These are phyloP conservation scores for Mimumesa dahlbomi DNA, from an alignment of 2,888 invertebrate genomes.

Conservation along the genomic window DNA sequence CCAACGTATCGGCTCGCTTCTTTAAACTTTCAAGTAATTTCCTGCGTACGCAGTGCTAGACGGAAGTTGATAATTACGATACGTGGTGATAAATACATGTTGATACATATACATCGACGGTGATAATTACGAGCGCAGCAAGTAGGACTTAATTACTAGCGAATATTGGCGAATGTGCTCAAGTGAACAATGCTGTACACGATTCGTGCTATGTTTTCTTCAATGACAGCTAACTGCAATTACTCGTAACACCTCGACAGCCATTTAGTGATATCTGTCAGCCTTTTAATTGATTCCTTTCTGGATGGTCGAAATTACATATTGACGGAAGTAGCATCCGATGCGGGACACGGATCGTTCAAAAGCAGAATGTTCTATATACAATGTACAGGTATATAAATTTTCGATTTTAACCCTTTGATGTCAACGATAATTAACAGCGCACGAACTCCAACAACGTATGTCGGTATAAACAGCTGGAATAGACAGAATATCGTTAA, in stretches of 20 bases:
- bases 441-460: too few relatives aligned
- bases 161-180: constrained; percentile 18
- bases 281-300: not conserved
- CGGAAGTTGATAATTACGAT: too few relatives aligned
- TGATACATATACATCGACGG: not conserved
- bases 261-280: not conserved
- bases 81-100: too few relatives aligned
- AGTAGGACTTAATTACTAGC: constrained; percentile 2
- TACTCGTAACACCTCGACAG: not conserved
- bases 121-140: not conserved
- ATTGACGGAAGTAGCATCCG: too few relatives aligned
- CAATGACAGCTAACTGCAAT: constrained; percentile 3
- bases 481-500: too few relatives aligned
- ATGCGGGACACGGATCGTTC: not conserved
- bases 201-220: constrained; percentile 2
- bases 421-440: too few relatives aligned
- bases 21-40: too few relatives aligned
- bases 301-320: too few relatives aligned
- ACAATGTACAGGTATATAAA: not conserved
- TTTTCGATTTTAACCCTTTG: not conserved
- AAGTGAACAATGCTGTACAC: constrained; percentile 19
- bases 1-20: too few relatives aligned
- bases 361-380: not conserved
- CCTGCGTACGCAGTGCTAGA: too few relatives aligned
- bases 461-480: too few relatives aligned